Evolutionary conservation across 2,797 vertebrate species (phyloP), one percentile per base, ranked within the genome.

Genomic region (Loriculus beryllinus): DNA sequence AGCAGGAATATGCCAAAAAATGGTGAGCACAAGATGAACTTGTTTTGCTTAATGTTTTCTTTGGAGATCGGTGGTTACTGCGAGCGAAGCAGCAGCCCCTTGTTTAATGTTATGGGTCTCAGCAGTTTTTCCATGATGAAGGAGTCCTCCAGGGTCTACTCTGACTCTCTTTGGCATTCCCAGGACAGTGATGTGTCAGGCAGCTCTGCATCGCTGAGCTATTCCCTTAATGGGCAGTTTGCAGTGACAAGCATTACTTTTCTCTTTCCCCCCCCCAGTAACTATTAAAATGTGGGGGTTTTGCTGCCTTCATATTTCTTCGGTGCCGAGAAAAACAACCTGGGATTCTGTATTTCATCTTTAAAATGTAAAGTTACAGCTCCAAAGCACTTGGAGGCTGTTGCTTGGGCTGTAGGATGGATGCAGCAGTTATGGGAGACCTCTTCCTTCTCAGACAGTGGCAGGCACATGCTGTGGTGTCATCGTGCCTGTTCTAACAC

Each of bases 331-430:
- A 11, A 60, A 39, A 71, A 26, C 14, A 15, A 31, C 33, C 35
- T 3, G 2, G 59, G 31, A 18, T 92, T 47, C 40, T 43, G 26
- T 70, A 18, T 22, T 9, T 60, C 19, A 23, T 47, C 57, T 85
- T n/a, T 68, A 48, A 7, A 33, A 51, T 1, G 0, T 1, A 29
- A 12, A n/a, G n/a, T 31, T 47, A 9, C 22, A 62, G 59, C 47
- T 18, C 33, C 80, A 11, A 54, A 56, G 67, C 12, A 2, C 16
- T 15, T 7, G 37, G 15, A 71, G 63, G 59, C 51, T 62, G 47
- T 52, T 26, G 14, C 47, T 9, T 28, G 74, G 47, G 33, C 17
- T 33, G 52, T 47, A 12, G 80, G 19, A 7, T 8, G 20, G 48
- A 14, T 21, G 48, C 40, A 35, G 69, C 49, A 9, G 33, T 11